Percentiles rank a stretch among this genome's conserved stretches.
Evolutionary conservation across 2,888 invertebrate genomes (phyloP).

Genomic region (Notocelia uddmanniana): DNA sequence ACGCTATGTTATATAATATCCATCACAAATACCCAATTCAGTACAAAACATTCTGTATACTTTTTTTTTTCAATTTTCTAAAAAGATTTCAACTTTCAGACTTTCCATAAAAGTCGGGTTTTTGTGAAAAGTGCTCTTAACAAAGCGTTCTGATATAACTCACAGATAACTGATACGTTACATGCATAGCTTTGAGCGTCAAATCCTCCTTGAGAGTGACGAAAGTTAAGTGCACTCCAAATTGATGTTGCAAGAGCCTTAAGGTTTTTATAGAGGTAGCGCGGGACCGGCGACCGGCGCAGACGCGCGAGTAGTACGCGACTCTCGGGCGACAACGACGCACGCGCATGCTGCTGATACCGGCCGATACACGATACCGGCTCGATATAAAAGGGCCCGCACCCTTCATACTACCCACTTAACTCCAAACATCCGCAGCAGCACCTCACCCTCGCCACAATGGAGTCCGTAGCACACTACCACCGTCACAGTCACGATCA

Average conservation of each 20-base stretch:
- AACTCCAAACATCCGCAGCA: slow-evolving; percentile 47
- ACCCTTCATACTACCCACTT: slow-evolving; percentile 60
- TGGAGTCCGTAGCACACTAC: slow-evolving; percentile 44
- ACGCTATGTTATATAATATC: no score
- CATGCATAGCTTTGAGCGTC: background rate
- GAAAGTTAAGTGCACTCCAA: slow-evolving; percentile 42
- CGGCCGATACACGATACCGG: slow-evolving; percentile 45
- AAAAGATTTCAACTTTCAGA: no score
- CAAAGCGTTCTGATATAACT: background rate
- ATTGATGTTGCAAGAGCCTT: slow-evolving; percentile 50
- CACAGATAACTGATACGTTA: background rate
- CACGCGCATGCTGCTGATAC: slow-evolving; percentile 75
- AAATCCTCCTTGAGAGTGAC: slow-evolving; percentile 28
- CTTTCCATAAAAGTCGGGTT: no score
- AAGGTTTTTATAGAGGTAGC: slow-evolving; percentile 68
- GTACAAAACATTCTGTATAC: no score
- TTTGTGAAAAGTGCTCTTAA: no score
- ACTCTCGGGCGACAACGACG: slow-evolving; percentile 68
- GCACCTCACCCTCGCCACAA: slow-evolving; percentile 55
- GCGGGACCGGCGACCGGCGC: slow-evolving; percentile 63
- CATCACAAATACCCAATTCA: no score
- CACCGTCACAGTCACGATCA: slow-evolving; percentile 50
- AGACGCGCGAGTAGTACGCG: slow-evolving; percentile 68
- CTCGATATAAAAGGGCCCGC: slow-evolving; percentile 71
- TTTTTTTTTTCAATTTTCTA: no score